phyloP scores from a whole-genome alignment of 1,140 invertebrate genomes.

The Drosophila neocordata region DNA sequence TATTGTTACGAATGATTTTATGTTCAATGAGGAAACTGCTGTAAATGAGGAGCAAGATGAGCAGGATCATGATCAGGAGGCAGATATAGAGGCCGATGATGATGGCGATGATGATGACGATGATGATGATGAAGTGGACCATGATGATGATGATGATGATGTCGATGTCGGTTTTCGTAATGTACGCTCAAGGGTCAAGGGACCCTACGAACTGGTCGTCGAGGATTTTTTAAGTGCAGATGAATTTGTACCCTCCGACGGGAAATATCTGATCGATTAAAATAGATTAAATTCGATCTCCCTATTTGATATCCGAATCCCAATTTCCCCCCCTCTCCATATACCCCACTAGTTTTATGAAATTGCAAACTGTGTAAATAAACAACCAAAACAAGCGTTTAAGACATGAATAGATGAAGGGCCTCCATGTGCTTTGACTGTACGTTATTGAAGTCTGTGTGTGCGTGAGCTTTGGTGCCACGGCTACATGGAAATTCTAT shows the following conservation, averaged over 20 bases:
- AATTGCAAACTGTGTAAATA: conserved; percentile 49
- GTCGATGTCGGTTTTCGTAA: conserved; percentile 45
- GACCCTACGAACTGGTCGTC: conserved; percentile 45
- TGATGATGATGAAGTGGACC: conserved; percentile 30
- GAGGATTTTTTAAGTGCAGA: conserved; percentile 54
- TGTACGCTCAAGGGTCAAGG: conserved; percentile 52
- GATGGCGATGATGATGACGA: conserved; percentile 21
- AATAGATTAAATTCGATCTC: conserved; percentile 5
- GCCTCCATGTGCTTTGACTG: neutral
- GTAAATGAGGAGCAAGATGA: conserved; percentile 14
- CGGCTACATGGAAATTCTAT: neutral
- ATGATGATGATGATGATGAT: conserved; percentile 19
- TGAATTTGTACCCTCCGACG: conserved; percentile 48
- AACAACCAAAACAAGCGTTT: conserved; percentile 15
- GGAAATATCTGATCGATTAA: conserved; percentile 72
- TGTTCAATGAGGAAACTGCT: conserved; percentile 60
- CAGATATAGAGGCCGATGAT: conserved; percentile 1
- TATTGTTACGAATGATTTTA: conserved; percentile 72
- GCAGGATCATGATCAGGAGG: neutral
- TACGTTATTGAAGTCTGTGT: neutral
- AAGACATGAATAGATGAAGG: neutral
- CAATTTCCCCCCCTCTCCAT: neutral
- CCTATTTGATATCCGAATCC: neutral
- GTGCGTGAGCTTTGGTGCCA: neutral
- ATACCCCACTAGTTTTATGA: conserved; percentile 22